phyloP scores from a whole-genome alignment of 2,113 vertebrate species.

The Paradisaea rubra region DNA sequence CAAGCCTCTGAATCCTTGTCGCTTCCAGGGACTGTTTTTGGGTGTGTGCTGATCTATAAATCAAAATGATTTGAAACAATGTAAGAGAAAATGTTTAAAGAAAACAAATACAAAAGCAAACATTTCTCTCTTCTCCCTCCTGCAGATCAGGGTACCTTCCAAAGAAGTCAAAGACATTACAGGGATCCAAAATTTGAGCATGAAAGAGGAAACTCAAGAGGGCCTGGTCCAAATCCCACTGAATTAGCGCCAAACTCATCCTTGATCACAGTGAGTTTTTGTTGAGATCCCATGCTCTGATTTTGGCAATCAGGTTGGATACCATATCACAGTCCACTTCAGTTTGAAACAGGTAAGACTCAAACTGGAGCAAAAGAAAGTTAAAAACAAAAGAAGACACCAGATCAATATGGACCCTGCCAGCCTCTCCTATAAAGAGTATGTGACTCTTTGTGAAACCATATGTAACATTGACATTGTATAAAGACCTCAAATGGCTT shows the following conservation, averaged over 20 bases:
- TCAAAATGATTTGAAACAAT: constrained; percentile 47
- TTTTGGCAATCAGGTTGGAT: not conserved
- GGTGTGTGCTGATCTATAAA: constrained; percentile 25
- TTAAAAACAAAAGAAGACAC: not conserved
- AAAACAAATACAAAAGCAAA: not conserved
- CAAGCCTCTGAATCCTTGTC: constrained; percentile 21
- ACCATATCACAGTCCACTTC: not conserved
- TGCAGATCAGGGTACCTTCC: not conserved
- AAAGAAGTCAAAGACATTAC: not conserved
- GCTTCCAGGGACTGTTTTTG: constrained; percentile 23
- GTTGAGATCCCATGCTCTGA: not conserved
- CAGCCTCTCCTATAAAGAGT: not conserved
- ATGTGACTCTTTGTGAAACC: not conserved
- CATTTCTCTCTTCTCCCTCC: not conserved
- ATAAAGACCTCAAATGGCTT: not conserved
- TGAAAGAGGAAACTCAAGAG: not conserved
- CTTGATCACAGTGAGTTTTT: not conserved
- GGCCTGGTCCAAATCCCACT: not conserved
- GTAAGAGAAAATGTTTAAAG: constrained; percentile 20
- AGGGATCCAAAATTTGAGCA: not conserved
- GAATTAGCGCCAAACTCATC: not conserved
- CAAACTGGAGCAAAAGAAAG: not conserved
- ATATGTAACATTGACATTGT: not conserved
- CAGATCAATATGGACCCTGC: not conserved
- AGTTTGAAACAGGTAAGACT: not conserved